Conservation (phyloP, 1,140 invertebrate genomes). For the Drosophila paulistorum region DNA sequence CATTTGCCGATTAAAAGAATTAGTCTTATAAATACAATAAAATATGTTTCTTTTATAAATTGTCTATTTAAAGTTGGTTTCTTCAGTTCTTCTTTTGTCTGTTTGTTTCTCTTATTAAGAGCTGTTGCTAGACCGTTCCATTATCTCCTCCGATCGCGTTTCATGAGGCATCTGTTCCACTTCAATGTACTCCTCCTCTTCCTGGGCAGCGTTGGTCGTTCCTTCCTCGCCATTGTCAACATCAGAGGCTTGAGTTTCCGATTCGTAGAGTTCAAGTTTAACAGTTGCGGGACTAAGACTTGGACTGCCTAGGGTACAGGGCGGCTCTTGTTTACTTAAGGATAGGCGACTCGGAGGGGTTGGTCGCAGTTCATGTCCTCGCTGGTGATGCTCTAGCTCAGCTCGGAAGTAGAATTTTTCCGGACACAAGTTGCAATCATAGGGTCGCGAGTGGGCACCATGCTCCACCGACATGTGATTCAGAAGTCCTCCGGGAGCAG, state of each 20-base stretch:
- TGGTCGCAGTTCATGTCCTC: conserved; percentile 62
- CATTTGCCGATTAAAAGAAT: conserved; percentile 1
- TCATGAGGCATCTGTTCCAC: conserved; percentile 76
- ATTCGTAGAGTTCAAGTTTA: conserved; percentile 69
- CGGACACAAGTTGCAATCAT: conserved; percentile 92
- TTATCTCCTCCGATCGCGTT: conserved; percentile 43
- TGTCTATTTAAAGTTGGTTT: conserved; percentile 14
- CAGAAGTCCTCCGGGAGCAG: conserved; percentile 90
- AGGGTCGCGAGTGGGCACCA: conserved; percentile 89
- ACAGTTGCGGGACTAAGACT: conserved; percentile 55
- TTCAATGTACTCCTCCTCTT: conserved; percentile 82
- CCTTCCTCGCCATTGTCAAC: conserved; percentile 14
- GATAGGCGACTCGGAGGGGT: neutral
- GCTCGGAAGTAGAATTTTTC: conserved; percentile 96
- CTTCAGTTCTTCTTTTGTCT: neutral
- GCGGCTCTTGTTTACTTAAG: conserved; percentile 36
- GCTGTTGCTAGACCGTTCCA: conserved; percentile 68
- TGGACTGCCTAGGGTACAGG: conserved; percentile 33
- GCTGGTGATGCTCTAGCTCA: conserved; percentile 93
- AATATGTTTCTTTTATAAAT: neutral
- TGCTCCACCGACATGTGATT: conserved; percentile 91
- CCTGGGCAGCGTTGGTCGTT: conserved; percentile 32
- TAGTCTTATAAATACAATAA: conserved; percentile 37
- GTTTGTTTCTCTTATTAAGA: conserved; percentile 22
- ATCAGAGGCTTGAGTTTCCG: conserved; percentile 39